Evolutionary conservation across 2,888 invertebrate species (phyloP).

Genomic region (Aelia acuminata): DNA sequence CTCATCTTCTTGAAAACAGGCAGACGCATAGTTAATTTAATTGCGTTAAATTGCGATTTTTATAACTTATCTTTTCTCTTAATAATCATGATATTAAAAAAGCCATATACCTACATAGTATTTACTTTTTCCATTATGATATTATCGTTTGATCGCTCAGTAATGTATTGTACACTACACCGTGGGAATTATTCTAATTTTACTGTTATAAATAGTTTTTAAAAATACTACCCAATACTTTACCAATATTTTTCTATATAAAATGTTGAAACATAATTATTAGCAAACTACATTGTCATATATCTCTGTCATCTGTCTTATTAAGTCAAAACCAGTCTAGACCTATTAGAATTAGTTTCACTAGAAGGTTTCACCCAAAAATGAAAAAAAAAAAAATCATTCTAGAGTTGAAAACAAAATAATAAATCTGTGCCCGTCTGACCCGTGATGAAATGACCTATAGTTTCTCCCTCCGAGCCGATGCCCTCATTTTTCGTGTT

Average conservation of each 20-base stretch:
- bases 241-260: too few relatives aligned
- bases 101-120: too few relatives aligned
- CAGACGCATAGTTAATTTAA: background rate
- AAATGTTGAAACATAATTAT: too few relatives aligned
- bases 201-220: too few relatives aligned
- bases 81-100: too few relatives aligned
- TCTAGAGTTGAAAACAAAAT: background rate
- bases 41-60: too few relatives aligned
- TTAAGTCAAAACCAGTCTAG: background rate
- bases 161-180: too few relatives aligned
- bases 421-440: background rate
- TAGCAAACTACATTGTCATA: background rate
- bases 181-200: too few relatives aligned
- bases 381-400: background rate
- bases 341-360: background rate
- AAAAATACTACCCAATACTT: too few relatives aligned
- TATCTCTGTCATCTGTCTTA: background rate
- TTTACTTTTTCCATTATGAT: too few relatives aligned
- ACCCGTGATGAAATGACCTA: constrained; percentile 12
- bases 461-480: background rate
- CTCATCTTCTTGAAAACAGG: background rate
- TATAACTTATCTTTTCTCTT: too few relatives aligned
- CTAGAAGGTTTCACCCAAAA: background rate
- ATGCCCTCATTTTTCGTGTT: constrained; percentile 1
- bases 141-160: too few relatives aligned